phyloP scores from a whole-genome alignment of 2,797 vertebrate genomes.

The Pangasius djambal region DNA sequence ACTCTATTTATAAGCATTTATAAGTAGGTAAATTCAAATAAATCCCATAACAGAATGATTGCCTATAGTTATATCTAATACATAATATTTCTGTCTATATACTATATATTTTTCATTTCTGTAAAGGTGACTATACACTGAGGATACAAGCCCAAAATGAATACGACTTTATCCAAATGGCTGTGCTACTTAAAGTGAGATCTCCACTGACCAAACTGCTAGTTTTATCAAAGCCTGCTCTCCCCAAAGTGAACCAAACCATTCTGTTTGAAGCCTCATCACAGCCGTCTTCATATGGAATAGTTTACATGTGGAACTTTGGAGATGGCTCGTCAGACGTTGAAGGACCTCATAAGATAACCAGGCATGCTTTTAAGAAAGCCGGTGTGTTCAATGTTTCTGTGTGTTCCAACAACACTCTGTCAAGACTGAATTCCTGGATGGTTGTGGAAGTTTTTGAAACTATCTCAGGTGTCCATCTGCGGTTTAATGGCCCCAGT shows the following conservation, averaged over 20 bases:
- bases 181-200: conserved; percentile 61
- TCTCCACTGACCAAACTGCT: conserved; percentile 63
- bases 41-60: neutral
- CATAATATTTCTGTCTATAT: neutral
- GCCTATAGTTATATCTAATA: neutral
- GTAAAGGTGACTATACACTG: conserved; percentile 72
- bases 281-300: conserved; percentile 60
- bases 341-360: conserved; percentile 48
- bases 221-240: conserved; percentile 57
- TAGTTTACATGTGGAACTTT: conserved; percentile 75
- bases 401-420: conserved; percentile 67
- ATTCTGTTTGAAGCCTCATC: conserved; percentile 66
- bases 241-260: conserved; percentile 60
- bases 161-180: conserved; percentile 57
- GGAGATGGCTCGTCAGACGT: conserved; percentile 64
- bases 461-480: conserved; percentile 66
- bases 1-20: neutral
- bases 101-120: conserved; percentile 34
- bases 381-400: conserved; percentile 74
- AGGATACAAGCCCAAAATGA: conserved; percentile 68
- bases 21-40: neutral
- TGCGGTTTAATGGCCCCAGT: conserved; percentile 63
- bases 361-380: conserved; percentile 63
- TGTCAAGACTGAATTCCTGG: conserved; percentile 62
- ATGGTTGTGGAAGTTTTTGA: conserved; percentile 68